Percentiles rank a stretch among this genome's conserved stretches.
Evolutionary conservation across 2,113 vertebrate species (phyloP).

Genomic region (Aldabrachelys gigantea): DNA sequence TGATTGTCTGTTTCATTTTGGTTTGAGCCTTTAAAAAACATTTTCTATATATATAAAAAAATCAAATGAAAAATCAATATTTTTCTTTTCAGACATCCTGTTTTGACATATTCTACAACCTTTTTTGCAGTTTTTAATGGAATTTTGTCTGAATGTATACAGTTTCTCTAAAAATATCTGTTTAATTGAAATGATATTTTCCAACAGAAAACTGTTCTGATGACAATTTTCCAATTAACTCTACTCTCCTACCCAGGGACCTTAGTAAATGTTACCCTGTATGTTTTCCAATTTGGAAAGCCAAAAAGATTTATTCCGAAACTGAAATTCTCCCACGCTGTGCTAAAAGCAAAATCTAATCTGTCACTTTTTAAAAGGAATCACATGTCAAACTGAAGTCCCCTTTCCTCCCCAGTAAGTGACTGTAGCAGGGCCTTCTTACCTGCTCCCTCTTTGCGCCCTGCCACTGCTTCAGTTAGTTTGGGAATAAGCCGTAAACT

Average conservation of each 20-base stretch:
- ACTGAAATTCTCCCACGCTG: no score
- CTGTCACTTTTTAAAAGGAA: not conserved
- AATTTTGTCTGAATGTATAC: not conserved
- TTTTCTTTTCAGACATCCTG: not conserved
- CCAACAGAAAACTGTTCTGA: not conserved
- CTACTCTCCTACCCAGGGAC: not conserved
- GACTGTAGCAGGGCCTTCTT: not conserved
- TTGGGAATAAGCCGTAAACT: not conserved
- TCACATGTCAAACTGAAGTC: not conserved
- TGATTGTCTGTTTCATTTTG: no score
- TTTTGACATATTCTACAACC: not conserved
- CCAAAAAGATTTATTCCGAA: no score
- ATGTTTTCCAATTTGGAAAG: no score
- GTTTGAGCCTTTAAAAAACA: not conserved
- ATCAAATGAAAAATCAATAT: no score
- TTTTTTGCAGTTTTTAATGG: not conserved
- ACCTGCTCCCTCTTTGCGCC: not conserved
- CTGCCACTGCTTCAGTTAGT: not conserved
- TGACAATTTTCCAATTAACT: not conserved
- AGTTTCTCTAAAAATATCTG: not conserved
- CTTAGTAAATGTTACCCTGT: not conserved
- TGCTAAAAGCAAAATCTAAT: not conserved
- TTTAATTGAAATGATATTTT: not conserved
- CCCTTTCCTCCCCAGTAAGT: not conserved
- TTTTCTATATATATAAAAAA: no score